These are phyloP conservation scores for Labia minor DNA, from an alignment of 2,888 invertebrate species.

Conservation along the genomic window DNA sequence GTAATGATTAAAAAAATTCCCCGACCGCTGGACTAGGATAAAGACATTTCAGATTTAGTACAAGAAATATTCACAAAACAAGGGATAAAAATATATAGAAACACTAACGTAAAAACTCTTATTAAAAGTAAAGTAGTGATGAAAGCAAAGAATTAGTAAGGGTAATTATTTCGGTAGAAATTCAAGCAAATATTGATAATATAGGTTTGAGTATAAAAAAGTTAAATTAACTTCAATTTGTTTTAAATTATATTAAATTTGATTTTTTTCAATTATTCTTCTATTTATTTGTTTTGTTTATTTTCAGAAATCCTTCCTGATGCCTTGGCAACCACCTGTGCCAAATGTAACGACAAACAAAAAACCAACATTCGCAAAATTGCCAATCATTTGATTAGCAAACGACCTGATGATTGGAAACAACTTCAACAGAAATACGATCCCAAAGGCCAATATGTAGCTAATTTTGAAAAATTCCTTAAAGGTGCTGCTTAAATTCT, in stretches of 20 bases:
- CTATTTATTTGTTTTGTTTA: background rate
- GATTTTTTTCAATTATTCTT: too few species aligned
- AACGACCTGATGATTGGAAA: slow-evolving; percentile 34
- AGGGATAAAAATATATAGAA: too few species aligned
- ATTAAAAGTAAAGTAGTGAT: too few species aligned
- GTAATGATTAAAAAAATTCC: too few species aligned
- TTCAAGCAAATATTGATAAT: background rate
- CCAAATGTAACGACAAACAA: slow-evolving; percentile 36
- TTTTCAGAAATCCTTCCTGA: slow-evolving; percentile 30
- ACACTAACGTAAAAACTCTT: too few species aligned
- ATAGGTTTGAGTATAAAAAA: slow-evolving; percentile 5
- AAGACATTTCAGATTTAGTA: too few species aligned
- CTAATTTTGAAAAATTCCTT: slow-evolving; percentile 17
- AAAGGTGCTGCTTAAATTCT: background rate
- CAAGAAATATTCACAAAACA: too few species aligned
- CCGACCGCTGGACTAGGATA: too few species aligned
- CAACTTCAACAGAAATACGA: slow-evolving; percentile 35
- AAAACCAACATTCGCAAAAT: slow-evolving; percentile 32
- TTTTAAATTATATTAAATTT: too few species aligned
- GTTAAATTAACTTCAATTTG: too few species aligned
- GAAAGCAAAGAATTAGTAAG: too few species aligned
- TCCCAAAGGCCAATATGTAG: slow-evolving; percentile 30
- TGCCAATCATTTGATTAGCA: slow-evolving; percentile 37
- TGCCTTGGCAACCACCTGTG: slow-evolving; percentile 37
- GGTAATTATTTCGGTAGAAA: too few species aligned